phyloP scores from a whole-genome alignment of 2,797 vertebrate species.

The Acestrorhynchus altus region DNA sequence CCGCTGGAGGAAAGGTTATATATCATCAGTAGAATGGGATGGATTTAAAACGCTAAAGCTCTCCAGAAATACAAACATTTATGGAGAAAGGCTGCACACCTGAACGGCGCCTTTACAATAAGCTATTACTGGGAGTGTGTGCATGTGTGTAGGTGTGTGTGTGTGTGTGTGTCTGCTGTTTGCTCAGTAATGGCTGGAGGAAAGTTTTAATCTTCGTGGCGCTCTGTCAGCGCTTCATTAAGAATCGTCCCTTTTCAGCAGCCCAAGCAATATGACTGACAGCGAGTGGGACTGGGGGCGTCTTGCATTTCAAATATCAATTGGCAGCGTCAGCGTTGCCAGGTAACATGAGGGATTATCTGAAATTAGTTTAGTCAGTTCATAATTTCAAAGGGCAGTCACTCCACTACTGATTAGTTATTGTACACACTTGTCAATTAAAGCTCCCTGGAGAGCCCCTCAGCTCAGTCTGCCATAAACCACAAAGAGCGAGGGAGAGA shows the following conservation, averaged over 20 bases:
- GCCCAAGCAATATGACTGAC: slow-evolving; percentile 62
- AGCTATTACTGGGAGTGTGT: slow-evolving; percentile 52
- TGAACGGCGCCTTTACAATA: slow-evolving; percentile 46
- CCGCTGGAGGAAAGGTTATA: slow-evolving; percentile 65
- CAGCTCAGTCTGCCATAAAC: slow-evolving; percentile 43
- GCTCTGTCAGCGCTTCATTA: slow-evolving; percentile 68
- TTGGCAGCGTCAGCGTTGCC: slow-evolving; percentile 62
- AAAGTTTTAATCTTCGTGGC: slow-evolving; percentile 70
- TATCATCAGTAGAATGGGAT: slow-evolving; percentile 67
- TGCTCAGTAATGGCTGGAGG: slow-evolving; percentile 43
- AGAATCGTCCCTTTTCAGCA: slow-evolving; percentile 55
- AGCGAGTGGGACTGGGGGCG: slow-evolving; percentile 61
- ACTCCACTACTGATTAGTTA: slow-evolving; percentile 77
- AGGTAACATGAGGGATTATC: slow-evolving; percentile 75
- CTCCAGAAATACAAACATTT: slow-evolving; percentile 68
- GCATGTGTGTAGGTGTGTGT: slow-evolving; percentile 11
- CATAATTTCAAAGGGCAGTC: slow-evolving; percentile 79
- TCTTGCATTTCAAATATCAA: slow-evolving; percentile 74
- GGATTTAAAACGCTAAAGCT: slow-evolving; percentile 70
- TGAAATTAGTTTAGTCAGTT: slow-evolving; percentile 80
- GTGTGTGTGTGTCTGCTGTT: slow-evolving; percentile 37
- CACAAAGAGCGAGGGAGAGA: slow-evolving; percentile 26
- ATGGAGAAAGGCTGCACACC: slow-evolving; percentile 56
- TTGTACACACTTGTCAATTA: slow-evolving; percentile 81
- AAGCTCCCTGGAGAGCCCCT: slow-evolving; percentile 67